A percentile compares a stretch with the other conserved stretches of the same genome.
Conservation (phyloP, 1,140 invertebrate species). For the Atta cephalotes region DNA sequence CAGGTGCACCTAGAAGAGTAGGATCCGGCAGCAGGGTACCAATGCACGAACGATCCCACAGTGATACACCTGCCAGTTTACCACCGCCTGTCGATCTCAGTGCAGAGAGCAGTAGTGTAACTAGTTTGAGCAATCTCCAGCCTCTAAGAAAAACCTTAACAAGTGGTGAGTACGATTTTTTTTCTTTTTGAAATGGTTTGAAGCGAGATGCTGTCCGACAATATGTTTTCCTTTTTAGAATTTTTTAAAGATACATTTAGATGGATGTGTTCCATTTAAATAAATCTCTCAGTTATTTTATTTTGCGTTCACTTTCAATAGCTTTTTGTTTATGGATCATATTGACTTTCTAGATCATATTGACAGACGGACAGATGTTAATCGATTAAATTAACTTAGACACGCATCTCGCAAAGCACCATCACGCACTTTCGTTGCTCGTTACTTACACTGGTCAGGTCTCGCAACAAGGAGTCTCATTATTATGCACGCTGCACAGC, state of each 20-base stretch:
- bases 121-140: constrained; percentile 94
- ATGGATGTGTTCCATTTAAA: constrained; percentile 25
- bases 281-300: constrained; percentile 8
- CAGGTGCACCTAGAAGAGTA: constrained; percentile 89
- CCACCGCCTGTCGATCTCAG: constrained; percentile 95
- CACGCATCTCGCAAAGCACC: constrained; percentile 76
- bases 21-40: constrained; percentile 87
- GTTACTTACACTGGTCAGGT: constrained; percentile 77
- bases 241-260: background rate
- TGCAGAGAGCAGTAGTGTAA: constrained; percentile 97
- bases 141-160: constrained; percentile 94
- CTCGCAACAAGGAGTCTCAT: constrained; percentile 80
- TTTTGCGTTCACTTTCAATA: constrained; percentile 24
- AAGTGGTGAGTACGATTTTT: constrained; percentile 89
- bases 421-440: constrained; percentile 81
- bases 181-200: constrained; percentile 68
- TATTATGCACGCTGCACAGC: constrained; percentile 85
- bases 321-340: constrained; percentile 9
- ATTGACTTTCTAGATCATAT: constrained; percentile 22
- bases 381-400: constrained; percentile 46
- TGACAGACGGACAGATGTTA: constrained; percentile 31
- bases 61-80: constrained; percentile 93
- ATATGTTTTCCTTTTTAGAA: background rate
- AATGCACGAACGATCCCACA: constrained; percentile 95
- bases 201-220: constrained; percentile 71